Evolutionary conservation across 2,797 vertebrate species (phyloP).

Genomic region (Borostomias antarcticus): DNA sequence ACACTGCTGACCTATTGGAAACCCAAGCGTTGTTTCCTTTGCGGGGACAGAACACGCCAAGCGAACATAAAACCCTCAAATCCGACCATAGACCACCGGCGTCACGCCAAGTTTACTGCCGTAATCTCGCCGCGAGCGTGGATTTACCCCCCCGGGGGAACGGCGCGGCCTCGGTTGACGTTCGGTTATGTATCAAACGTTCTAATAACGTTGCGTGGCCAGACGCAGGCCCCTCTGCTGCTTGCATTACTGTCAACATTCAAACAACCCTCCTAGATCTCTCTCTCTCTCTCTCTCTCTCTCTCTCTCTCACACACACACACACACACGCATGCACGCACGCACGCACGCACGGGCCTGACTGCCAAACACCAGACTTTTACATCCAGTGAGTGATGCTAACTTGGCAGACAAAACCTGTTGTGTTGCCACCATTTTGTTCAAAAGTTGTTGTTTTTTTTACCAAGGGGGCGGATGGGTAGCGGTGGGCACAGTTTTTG

Average conservation of each 20-base stretch:
- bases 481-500: too few relatives aligned
- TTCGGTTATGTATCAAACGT: slow-evolving; percentile 65
- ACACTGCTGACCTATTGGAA: too few relatives aligned
- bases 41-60: too few relatives aligned
- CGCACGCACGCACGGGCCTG: slow-evolving; percentile 1
- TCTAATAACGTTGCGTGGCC: slow-evolving; percentile 61
- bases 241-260: slow-evolving; percentile 71
- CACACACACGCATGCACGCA: slow-evolving; percentile 44
- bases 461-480: too few relatives aligned
- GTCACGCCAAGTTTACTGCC: neutral
- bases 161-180: slow-evolving; percentile 51
- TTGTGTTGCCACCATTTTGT: too few relatives aligned
- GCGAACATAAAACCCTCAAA: too few relatives aligned
- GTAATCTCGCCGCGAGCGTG: slow-evolving; percentile 25
- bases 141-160: slow-evolving; percentile 23
- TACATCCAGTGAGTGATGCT: too few relatives aligned
- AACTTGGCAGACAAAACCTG: too few relatives aligned
- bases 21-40: too few relatives aligned
- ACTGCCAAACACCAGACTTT: too few relatives aligned
- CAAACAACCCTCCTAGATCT: slow-evolving; percentile 56
- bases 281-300: slow-evolving; percentile 36
- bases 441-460: too few relatives aligned
- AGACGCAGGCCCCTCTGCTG: slow-evolving; percentile 52
- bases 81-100: neutral
- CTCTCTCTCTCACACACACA: slow-evolving; percentile 54